Evolutionary conservation across 2,888 invertebrate species (phyloP), one percentile per base, ranked within the genome.

Genomic region (Brachycybe producta): DNA sequence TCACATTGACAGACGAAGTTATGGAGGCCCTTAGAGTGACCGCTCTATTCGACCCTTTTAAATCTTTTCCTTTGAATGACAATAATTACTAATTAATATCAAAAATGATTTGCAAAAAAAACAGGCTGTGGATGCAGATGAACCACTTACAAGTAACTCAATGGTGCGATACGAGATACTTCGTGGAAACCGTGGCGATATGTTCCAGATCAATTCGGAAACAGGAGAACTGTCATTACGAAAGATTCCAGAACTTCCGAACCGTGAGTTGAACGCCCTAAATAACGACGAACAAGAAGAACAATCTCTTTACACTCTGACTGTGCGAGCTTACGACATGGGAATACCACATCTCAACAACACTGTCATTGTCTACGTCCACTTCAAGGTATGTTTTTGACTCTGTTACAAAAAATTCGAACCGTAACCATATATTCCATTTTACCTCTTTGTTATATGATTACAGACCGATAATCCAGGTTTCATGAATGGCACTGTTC

Each of bases 121-220:
- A n/a, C 58, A 71, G 71, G 92, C 92, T 43, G 73, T 75, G 53
- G 90, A 91, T 66, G 78, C 75, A 61, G 90, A 91, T 66, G 78
- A 84, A 19, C 82, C 82, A 56, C 70, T 80, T 41, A 87, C 88
- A 43, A 52, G 55, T 3, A 90, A 90, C 67, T 88, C 88, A 67
- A 75, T 81, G 62, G 78, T 90, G 21, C 78, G 80, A 62, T 90
- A 88, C 65, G 84, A 86, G 71, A 74, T 90, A 45, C 75, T 82
- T 57, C 78, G 79, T 61, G 84, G 83, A 30, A 82, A 82, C 64
- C 76, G 75, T 59, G 78, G 80, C 46, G 79, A 80, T 57, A 80
- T 82, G 64, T 82, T 87, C 65, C 68, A 76, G 21, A 69, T 87
- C 38, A 76, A 87, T 65, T 78, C 80, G 61, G 73, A 78, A 56